Percentiles rank a stretch among this genome's conserved stretches.
Evolutionary conservation across 2,888 invertebrate genomes (phyloP).

Genomic region (Tetramorium bicarinatum): DNA sequence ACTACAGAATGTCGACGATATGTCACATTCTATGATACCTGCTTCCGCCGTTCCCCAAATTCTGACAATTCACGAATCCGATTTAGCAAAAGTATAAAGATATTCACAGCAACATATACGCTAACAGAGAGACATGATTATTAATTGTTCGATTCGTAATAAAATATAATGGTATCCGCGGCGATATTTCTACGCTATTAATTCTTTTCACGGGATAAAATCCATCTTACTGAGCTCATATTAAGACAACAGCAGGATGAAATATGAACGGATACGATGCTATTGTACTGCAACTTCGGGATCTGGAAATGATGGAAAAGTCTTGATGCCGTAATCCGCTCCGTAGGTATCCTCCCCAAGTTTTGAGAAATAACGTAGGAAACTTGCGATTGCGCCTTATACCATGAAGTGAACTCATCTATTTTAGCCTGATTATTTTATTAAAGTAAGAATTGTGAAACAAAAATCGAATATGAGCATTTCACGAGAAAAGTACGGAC

Average conservation of each 20-base stretch:
- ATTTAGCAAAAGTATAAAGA: conserved; percentile 10
- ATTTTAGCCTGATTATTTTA: conserved; percentile 25
- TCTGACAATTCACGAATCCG: conserved; percentile 20
- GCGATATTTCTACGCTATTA: conserved; percentile 26
- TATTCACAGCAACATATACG: not conserved
- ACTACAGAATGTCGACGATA: conserved; percentile 60
- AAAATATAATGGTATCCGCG: not conserved
- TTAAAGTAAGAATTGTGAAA: conserved; percentile 16
- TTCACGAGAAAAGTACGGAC: not conserved
- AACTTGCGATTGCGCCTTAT: not conserved
- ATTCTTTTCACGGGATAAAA: not conserved
- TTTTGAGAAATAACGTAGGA: conserved; percentile 13
- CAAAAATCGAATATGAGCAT: conserved; percentile 15
- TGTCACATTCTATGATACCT: conserved; percentile 64
- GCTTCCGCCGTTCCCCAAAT: conserved; percentile 21
- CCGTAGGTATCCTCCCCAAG: not conserved
- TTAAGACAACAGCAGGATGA: conserved; percentile 16
- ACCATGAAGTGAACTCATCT: not conserved
- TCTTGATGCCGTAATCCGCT: conserved; percentile 11
- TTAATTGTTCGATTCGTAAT: conserved; percentile 25
- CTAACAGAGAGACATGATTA: conserved; percentile 12
- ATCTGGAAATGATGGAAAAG: conserved; percentile 29
- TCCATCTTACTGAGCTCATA: conserved; percentile 9
- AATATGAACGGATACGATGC: conserved; percentile 29
- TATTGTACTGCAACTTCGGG: conserved; percentile 13